These are phyloP conservation scores for Sterna hirundo DNA, from an alignment of 2,113 vertebrate genomes.

Conservation along the genomic window DNA sequence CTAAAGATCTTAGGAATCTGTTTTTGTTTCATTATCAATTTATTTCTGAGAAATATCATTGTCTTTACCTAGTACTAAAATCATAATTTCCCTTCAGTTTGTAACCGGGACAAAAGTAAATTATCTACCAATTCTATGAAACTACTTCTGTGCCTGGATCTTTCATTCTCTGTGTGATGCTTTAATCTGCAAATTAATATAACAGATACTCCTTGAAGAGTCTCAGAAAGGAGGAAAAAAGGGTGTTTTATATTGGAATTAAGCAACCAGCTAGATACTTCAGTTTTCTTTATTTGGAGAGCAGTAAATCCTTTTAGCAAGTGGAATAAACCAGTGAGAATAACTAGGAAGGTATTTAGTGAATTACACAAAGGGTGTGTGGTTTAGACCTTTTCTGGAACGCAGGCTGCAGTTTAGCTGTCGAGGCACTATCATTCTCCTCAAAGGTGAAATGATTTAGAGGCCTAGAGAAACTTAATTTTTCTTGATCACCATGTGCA, in stretches of 20 bases:
- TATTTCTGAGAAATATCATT: conserved; percentile 71
- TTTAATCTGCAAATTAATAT: conserved; percentile 59
- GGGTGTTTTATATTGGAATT: conserved; percentile 10
- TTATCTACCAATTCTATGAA: conserved; percentile 16
- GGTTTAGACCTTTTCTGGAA: conserved; percentile 76
- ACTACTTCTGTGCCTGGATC: conserved; percentile 31
- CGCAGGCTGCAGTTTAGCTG: conserved; percentile 82
- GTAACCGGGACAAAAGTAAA: conserved; percentile 50
- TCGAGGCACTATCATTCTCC: conserved; percentile 91
- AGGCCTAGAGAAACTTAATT: conserved; percentile 99
- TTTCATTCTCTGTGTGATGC: conserved; percentile 35
- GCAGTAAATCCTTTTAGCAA: conserved; percentile 64
- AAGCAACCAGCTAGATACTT: conserved; percentile 12
- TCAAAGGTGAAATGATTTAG: conserved; percentile 99
- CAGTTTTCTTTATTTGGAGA: conserved; percentile 41
- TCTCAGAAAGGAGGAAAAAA: not conserved
- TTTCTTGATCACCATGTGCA: conserved; percentile 99
- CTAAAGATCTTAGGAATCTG: conserved; percentile 70
- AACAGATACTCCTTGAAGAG: conserved; percentile 44
- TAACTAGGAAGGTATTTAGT: conserved; percentile 63
- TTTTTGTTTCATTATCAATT: conserved; percentile 71
- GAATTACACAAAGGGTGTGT: conserved; percentile 77
- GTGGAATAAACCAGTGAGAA: conserved; percentile 62
- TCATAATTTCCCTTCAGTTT: conserved; percentile 60
- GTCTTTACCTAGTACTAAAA: conserved; percentile 50